phyloP scores from a whole-genome alignment of 2,797 vertebrate species.

The Alosa sapidissima region DNA sequence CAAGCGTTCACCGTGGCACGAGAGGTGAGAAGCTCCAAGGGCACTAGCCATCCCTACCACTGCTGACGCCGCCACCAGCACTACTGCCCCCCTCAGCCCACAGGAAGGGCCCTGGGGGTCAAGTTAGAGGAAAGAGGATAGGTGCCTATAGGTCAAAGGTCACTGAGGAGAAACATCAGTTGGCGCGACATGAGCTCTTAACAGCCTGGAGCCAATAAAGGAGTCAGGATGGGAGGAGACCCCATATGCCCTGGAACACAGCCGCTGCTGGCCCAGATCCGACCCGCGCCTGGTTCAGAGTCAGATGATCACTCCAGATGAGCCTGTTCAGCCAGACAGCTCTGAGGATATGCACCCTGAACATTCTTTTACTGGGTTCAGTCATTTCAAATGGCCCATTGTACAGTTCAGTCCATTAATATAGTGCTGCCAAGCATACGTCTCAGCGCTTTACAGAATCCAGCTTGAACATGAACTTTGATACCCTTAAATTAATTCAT shows the following conservation, averaged over 20 bases:
- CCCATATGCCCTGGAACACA: not conserved
- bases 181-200: slow-evolving; percentile 26
- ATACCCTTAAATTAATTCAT: too few relatives aligned
- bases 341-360: too few relatives aligned
- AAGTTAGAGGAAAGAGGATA: slow-evolving; percentile 32
- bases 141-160: slow-evolving; percentile 62
- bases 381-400: too few relatives aligned
- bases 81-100: not conserved
- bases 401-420: too few relatives aligned
- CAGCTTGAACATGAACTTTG: too few relatives aligned
- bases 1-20: not conserved
- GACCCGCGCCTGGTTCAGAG: not conserved
- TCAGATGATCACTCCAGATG: not conserved
- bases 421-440: too few relatives aligned
- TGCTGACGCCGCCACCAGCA: not conserved
- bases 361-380: too few relatives aligned
- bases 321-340: too few relatives aligned
- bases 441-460: too few relatives aligned
- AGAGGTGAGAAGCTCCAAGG: not conserved
- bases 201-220: slow-evolving; percentile 35
- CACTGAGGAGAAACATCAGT: slow-evolving; percentile 47
- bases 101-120: not conserved
- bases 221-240: slow-evolving; percentile 15
- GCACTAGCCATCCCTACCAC: not conserved
- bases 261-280: too few relatives aligned